Base-by-base conservation (phyloP, 2,113 vertebrate genomes). In the Pangasianodon gigas region DNA sequence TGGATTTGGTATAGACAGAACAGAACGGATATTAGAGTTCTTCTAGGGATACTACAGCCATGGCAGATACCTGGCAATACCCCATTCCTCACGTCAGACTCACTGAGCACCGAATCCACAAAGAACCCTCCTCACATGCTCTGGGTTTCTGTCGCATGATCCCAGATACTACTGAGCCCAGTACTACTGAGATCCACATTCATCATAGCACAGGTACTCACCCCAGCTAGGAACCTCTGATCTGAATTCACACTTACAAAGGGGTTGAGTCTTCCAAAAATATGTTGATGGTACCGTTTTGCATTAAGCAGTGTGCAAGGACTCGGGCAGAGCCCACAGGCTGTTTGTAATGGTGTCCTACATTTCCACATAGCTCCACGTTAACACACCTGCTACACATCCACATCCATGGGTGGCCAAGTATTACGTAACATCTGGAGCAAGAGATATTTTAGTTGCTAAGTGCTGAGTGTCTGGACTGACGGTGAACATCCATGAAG, bases 361-460 rank as follows among this genome's bases (percentile, higher is more conserved):
- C 11, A 69, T 37, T 41, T 37, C 32, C 69, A 71, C 32, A 71
- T 37, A 41, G 6, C 0, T 37, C 37, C 16, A 18, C 41, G 69
- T 71, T 37, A 71, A 71, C 3, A 56, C 62, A 65, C 62, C 26
- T 65, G 65, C n/a, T 69, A 69, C 13, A 69, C 65, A 32, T 69
- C 65, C 65, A 69, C n/a, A 29, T 16, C n/a, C n/a, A 32, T 32
- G n/a, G n/a, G n/a, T 69, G 65, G 65, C 65, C 65, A 69, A 32
- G 65, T 69, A 16, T 69, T 69, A 69, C 32, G 65, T 69, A 69
- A 69, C 65, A 32, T 69, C 29, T 69, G 65, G n/a, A 69, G 65
- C 65, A 69, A 69, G 65, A 69, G n/a, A 69, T 32, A 69, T 69
- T 69, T 69, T 69, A 69, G 65, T 69, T 69, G 65, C 65, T 69